Evolutionary conservation across 2,888 invertebrate species (phyloP), one percentile per base, ranked within the genome.

Genomic region (Brassicogethes aeneus): DNA sequence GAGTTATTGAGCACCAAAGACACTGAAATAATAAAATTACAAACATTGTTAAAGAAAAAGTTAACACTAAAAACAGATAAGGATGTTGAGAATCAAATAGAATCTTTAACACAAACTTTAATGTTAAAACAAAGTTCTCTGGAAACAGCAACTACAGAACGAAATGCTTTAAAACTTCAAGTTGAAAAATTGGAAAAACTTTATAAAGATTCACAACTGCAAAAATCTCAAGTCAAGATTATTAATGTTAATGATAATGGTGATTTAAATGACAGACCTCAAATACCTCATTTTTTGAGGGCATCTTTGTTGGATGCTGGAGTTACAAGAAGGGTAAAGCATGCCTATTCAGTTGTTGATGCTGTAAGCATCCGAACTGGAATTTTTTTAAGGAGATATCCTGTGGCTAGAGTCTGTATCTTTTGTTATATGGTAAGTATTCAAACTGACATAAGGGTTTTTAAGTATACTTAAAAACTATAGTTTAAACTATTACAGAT

Each of bases 101-200:
- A 76, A 35, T 70, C 73, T 1, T 70, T 93, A 12, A 91, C 92
- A 0, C 83, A 91, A 60, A 86, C 84, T 34, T 70, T 94, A 23
- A 85, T 93, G 41, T 78, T 84, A 58, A 91, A 88, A 60, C 94
- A 94, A 66, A 82, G 82, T 33, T 77, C 81, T 50, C 70, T 94
- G n/a, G 93, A 94, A 62, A 73, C 79, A 14, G 70, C 89, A 32
- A 78, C 88, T 40, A 84, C 86, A 0, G 92, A 93, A 57, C 82
- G 88, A 60, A 91, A 91, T 70, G 88, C 90, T 14, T 70, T 93
- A 37, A 75, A 77, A 51, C 72, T 93, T 53, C 91, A 92, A 60
- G 65, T 92, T 54, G 92, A 93, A 62, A 82, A 88, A 60, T 64
- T 80, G 39, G 81, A 85, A 72, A 86, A 85, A 17, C 64, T 64